Evolutionary conservation across 2,113 vertebrate species (phyloP).

Genomic region (Corydoras maculifer): DNA sequence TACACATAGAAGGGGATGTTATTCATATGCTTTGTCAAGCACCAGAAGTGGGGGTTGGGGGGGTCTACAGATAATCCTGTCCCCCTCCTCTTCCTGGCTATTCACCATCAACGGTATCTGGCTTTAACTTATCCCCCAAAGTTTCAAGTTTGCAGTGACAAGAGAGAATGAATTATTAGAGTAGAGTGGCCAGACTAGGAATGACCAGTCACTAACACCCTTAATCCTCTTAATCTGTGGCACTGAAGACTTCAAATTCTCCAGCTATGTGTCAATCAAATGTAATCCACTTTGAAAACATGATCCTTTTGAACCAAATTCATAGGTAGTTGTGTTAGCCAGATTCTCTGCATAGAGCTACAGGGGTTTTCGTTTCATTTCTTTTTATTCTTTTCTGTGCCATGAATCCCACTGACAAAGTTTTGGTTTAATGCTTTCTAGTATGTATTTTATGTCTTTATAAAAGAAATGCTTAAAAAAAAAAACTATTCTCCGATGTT

Average conservation of each 20-base stretch:
- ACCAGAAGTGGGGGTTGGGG: neutral
- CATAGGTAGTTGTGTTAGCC: neutral
- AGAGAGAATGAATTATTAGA: conserved; percentile 27
- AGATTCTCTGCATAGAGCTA: neutral
- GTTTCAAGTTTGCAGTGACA: conserved; percentile 27
- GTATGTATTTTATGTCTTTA: too few species aligned
- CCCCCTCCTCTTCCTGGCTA: neutral
- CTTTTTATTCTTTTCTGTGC: too few species aligned
- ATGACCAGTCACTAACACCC: conserved; percentile 26
- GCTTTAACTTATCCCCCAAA: conserved; percentile 21
- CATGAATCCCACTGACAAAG: too few species aligned
- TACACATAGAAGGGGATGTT: too few species aligned
- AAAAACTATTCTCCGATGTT: too few species aligned
- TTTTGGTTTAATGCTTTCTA: too few species aligned
- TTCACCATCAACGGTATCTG: conserved; percentile 23
- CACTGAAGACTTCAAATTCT: conserved; percentile 46
- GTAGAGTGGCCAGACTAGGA: neutral
- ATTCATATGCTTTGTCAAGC: too few species aligned
- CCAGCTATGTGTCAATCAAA: conserved; percentile 47
- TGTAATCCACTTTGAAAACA: conserved; percentile 48
- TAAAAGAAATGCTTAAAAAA: too few species aligned
- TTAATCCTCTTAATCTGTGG: conserved; percentile 47
- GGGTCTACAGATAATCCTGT: conserved; percentile 10
- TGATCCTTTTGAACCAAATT: conserved; percentile 43
- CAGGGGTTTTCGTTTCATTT: too few species aligned